Evolutionary conservation across 92 coral and sea anemone genomes (phyloP).

Genomic region (Blastomussa wellsi): DNA sequence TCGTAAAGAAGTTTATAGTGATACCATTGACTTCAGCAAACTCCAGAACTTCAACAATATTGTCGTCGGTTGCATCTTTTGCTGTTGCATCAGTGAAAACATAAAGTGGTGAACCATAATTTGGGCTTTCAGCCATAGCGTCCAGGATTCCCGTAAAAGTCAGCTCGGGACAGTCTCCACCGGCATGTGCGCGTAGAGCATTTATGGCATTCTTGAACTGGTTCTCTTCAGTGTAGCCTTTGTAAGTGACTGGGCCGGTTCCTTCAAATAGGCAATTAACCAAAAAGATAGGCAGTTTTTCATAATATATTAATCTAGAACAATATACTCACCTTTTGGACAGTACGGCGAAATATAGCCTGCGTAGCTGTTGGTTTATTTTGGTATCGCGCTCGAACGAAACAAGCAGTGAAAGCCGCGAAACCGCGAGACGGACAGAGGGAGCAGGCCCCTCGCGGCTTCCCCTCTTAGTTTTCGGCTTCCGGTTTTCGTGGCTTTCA

Average conservation of each 20-base stretch:
- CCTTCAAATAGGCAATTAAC: neutral
- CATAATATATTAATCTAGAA: too few species aligned
- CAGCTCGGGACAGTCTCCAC: slow-evolving; percentile 87
- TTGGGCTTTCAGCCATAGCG: slow-evolving; percentile 63
- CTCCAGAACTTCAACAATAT: slow-evolving; percentile 31
- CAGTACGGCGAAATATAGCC: too few species aligned
- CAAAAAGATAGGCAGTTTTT: neutral
- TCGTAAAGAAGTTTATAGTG: slow-evolving; percentile 75
- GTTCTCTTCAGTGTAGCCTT: slow-evolving; percentile 4
- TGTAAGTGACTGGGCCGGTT: slow-evolving; percentile 61
- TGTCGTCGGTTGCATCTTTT: slow-evolving; percentile 56
- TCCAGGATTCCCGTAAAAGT: slow-evolving; percentile 77
- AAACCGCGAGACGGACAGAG: too few species aligned
- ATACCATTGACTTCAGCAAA: slow-evolving; percentile 42
- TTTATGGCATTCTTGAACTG: slow-evolving; percentile 60
- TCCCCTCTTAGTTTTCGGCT: too few species aligned
- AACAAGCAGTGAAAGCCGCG: too few species aligned
- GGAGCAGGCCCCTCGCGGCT: too few species aligned
- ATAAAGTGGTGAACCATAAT: slow-evolving; percentile 71
- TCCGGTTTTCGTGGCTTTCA: too few species aligned
- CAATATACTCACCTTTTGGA: too few species aligned
- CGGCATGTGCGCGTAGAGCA: slow-evolving; percentile 60
- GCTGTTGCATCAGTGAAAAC: slow-evolving; percentile 91
- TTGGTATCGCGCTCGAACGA: too few species aligned
- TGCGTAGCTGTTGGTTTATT: too few species aligned